Percentiles rank a stretch among this genome's conserved stretches.
Conservation (phyloP, 92 coral and sea anemone genomes). For the Virgularia gustaviana region DNA sequence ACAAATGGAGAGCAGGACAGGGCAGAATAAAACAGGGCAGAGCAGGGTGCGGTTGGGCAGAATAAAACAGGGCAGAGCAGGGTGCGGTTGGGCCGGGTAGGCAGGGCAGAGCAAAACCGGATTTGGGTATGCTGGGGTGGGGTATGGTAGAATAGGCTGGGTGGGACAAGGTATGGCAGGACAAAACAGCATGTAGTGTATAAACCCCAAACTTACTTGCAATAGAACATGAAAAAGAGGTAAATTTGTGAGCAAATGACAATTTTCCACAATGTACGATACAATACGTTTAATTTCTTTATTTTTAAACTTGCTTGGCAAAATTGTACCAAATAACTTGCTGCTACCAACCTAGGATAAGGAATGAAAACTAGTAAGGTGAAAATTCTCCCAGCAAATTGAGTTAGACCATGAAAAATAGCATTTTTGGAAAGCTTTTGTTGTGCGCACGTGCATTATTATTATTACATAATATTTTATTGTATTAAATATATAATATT, state of each 20-base stretch:
- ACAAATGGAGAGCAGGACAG: not conserved
- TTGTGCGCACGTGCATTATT: too few species aligned
- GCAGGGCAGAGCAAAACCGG: not conserved
- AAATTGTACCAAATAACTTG: slow-evolving; percentile 24
- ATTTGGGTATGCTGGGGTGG: too few species aligned
- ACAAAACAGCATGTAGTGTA: not conserved
- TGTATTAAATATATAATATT: too few species aligned
- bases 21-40: not conserved
- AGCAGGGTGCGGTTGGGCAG: not conserved
- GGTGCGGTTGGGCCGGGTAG: not conserved
- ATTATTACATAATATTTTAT: too few species aligned
- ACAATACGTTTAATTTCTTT: slow-evolving; percentile 84
- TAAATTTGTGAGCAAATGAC: slow-evolving; percentile 66
- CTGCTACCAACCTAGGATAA: slow-evolving; percentile 45
- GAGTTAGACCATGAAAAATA: too few species aligned
- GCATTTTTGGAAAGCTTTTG: too few species aligned
- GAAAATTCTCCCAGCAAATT: too few species aligned
- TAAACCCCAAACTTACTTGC: slow-evolving; percentile 59
- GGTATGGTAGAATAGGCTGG: too few species aligned
- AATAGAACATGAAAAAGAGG: slow-evolving; percentile 70
- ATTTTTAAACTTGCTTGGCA: slow-evolving; percentile 68
- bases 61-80: not conserved
- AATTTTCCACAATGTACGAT: slow-evolving; percentile 83
- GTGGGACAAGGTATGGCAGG: too few species aligned
- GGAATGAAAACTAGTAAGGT: too few species aligned